Conservation (phyloP, 2,797 vertebrate species). For the Zenarchopterus dispar region DNA sequence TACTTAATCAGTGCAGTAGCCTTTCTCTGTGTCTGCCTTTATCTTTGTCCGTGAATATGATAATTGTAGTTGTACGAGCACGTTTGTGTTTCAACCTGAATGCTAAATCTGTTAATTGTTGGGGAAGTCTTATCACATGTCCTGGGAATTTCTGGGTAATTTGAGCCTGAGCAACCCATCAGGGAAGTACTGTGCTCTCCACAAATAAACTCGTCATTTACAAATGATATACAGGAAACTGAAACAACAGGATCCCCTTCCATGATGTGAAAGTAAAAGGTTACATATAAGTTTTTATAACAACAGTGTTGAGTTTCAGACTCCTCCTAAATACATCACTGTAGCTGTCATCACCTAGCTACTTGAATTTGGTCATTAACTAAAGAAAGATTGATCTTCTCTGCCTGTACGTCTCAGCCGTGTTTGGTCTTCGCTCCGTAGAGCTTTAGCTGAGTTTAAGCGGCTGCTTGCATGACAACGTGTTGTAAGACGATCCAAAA, state of each 20-base stretch:
- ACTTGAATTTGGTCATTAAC: conserved; percentile 33
- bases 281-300: conserved; percentile 30
- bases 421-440: conserved; percentile 42
- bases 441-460: conserved; percentile 42
- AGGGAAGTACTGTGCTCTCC: conserved; percentile 55
- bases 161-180: conserved; percentile 43
- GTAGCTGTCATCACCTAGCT: conserved; percentile 20
- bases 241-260: conserved; percentile 29
- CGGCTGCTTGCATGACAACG: conserved; percentile 44
- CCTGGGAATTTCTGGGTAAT: conserved; percentile 48
- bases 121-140: conserved; percentile 61
- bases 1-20: conserved; percentile 19
- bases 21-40: conserved; percentile 24
- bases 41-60: conserved; percentile 2
- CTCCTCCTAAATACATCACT: not conserved
- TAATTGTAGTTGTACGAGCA: conserved; percentile 9
- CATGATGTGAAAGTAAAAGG: conserved; percentile 23
- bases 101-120: conserved; percentile 71
- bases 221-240: conserved; percentile 22
- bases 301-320: conserved; percentile 46
- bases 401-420: conserved; percentile 8
- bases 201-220: conserved; percentile 60
- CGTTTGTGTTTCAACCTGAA: conserved; percentile 16
- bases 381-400: conserved; percentile 11
- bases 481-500: conserved; percentile 52